Evolutionary conservation across 1,140 invertebrate genomes (phyloP).

Genomic region (Drosophila mauritiana): DNA sequence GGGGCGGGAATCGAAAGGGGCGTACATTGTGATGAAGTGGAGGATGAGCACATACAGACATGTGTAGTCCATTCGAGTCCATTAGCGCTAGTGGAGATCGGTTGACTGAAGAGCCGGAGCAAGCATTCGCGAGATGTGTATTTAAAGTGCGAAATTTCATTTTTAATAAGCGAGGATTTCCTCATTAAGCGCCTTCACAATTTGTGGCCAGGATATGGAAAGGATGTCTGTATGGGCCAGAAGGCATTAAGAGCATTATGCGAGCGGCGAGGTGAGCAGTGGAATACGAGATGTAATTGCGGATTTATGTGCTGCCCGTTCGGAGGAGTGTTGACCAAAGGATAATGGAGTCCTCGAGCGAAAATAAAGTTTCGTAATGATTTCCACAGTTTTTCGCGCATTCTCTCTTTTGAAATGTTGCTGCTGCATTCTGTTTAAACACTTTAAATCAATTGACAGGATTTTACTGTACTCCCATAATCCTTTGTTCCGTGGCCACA

Average conservation of each 20-base stretch:
- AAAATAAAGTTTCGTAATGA: conserved; percentile 21
- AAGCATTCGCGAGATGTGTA: conserved; percentile 4
- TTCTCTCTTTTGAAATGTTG: background rate
- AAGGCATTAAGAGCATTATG: conserved; percentile 26
- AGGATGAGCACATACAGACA: conserved; percentile 18
- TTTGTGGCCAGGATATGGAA: conserved; percentile 6
- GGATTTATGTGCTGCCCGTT: conserved; percentile 64
- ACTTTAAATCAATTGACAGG: conserved; percentile 39
- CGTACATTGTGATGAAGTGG: conserved; percentile 22
- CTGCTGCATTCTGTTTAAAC: conserved; percentile 17
- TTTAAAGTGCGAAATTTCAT: conserved; percentile 52
- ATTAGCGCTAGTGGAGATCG: conserved; percentile 30
- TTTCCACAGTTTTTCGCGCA: background rate
- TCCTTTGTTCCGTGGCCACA: conserved; percentile 22
- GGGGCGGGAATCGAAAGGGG: conserved; percentile 52
- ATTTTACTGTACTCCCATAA: conserved; percentile 25
- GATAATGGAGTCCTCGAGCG: conserved; percentile 44
- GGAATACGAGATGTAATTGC: conserved; percentile 59
- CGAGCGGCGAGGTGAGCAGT: conserved; percentile 13
- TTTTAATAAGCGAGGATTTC: conserved; percentile 62
- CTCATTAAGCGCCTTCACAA: conserved; percentile 52
- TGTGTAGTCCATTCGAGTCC: conserved; percentile 30
- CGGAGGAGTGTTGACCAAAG: conserved; percentile 56
- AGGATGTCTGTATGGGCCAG: conserved; percentile 1
- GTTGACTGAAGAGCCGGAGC: conserved; percentile 6